A percentile compares a stretch with the other conserved stretches of the same genome.
phyloP scores from a whole-genome alignment of 2,113 vertebrate species.

The Hydrochoerus hydrochaeris region DNA sequence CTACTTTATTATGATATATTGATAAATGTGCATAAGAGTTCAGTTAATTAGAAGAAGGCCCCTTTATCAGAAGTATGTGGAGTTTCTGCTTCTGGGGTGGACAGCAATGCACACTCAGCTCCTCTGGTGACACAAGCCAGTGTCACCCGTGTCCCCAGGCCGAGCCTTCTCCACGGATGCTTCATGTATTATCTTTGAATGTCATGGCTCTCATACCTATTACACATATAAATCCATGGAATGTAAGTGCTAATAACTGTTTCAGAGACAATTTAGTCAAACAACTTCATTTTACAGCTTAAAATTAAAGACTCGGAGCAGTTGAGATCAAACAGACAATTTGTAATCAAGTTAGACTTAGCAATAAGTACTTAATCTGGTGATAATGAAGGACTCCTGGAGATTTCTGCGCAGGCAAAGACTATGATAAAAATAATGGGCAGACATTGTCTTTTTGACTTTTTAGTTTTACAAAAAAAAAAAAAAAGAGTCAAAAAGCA shows the following conservation, averaged over 20 bases:
- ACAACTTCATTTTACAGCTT: conserved; percentile 20
- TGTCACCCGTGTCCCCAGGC: neutral
- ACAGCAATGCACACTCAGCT: neutral
- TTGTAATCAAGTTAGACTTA: conserved; percentile 35
- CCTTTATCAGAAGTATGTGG: neutral
- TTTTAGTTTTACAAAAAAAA: neutral
- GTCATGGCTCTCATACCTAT: neutral
- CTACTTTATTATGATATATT: neutral
- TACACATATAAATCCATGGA: neutral
- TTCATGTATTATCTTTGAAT: neutral
- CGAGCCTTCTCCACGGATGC: neutral
- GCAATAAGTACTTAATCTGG: neutral
- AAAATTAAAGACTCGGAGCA: conserved; percentile 28
- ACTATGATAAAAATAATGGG: neutral
- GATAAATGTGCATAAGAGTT: neutral
- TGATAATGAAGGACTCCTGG: neutral
- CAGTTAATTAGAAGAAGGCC: neutral
- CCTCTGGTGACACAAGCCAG: neutral
- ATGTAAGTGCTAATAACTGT: neutral
- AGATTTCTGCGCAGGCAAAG: neutral
- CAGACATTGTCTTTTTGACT: neutral
- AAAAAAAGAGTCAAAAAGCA: neutral
- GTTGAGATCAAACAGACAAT: conserved; percentile 10
- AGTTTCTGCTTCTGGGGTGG: neutral
- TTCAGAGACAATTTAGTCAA: conserved; percentile 38